Conservation (phyloP, 37 sponge, comb jelly and placozoan species). For the Theonella swinhoei region DNA sequence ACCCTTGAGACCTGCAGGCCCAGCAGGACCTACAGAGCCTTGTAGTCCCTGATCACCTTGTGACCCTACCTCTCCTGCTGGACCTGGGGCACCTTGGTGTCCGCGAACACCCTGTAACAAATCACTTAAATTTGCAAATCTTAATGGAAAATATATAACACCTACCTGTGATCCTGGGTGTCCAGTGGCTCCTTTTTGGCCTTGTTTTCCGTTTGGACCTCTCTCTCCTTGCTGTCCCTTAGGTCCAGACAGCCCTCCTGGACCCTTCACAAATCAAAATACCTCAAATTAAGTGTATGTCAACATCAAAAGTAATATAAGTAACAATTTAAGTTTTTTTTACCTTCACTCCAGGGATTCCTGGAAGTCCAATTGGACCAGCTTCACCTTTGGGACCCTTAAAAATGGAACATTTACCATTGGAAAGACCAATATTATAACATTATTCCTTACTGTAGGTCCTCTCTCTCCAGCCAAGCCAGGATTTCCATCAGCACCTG, state of each 20-base stretch:
- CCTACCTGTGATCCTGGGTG: constrained; percentile 44
- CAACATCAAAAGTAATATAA: no score
- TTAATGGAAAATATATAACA: background rate
- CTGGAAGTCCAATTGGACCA: constrained; percentile 46
- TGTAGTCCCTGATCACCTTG: constrained; percentile 35
- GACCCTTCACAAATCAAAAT: constrained; percentile 21
- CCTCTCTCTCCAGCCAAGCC: constrained; percentile 43
- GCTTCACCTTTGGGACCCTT: constrained; percentile 12
- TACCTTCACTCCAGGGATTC: constrained; percentile 46
- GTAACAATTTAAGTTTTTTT: no score
- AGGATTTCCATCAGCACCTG: constrained; percentile 21
- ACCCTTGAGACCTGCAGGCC: constrained; percentile 48
- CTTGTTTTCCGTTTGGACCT: constrained; percentile 52
- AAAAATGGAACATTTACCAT: background rate
- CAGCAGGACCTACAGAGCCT: constrained; percentile 39
- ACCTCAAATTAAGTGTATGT: background rate
- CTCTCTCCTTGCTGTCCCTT: constrained; percentile 28
- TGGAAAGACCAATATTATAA: background rate
- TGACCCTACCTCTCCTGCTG: constrained; percentile 39
- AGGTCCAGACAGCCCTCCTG: constrained; percentile 56
- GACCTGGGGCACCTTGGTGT: constrained; percentile 59
- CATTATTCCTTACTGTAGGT: constrained; percentile 10
- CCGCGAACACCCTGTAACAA: constrained; percentile 42
- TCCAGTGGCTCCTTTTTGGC: constrained; percentile 48
- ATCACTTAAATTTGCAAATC: background rate